phyloP scores from a whole-genome alignment of 2,113 vertebrate species.

The Eclectus roratus region DNA sequence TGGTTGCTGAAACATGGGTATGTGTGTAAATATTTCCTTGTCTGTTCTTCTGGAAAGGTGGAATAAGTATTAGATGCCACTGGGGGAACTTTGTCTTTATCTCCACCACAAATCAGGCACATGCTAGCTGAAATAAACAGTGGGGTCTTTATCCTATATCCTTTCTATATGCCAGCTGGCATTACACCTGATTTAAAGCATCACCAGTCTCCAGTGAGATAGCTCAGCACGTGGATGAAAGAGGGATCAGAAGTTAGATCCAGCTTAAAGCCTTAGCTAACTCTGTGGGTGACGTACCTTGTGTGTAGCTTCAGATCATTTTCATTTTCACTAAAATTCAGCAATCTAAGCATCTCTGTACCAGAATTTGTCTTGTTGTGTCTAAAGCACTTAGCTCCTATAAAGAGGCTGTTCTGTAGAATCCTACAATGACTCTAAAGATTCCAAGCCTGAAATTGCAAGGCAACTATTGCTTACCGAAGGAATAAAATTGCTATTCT shows the following conservation, averaged over 20 bases:
- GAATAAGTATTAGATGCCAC: not conserved
- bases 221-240: not conserved
- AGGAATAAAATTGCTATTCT: slow-evolving; percentile 1
- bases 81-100: not conserved
- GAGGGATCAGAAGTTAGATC: not conserved
- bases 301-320: not conserved
- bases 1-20: not conserved
- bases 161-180: not conserved
- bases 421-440: not conserved
- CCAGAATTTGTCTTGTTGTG: not conserved
- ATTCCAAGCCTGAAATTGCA: slow-evolving; percentile 12
- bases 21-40: not conserved
- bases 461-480: not conserved
- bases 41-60: not conserved
- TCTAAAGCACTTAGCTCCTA: not conserved
- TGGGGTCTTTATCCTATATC: not conserved
- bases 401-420: not conserved
- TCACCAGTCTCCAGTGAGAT: not conserved
- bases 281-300: not conserved
- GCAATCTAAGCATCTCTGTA: not conserved
- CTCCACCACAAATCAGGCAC: not conserved
- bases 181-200: not conserved
- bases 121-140: not conserved
- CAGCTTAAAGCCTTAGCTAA: not conserved
- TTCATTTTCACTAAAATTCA: not conserved